A percentile compares a stretch with the other conserved stretches of the same genome.
phyloP scores from a whole-genome alignment of 2,888 invertebrate genomes.

The Cordilura impudica region DNA sequence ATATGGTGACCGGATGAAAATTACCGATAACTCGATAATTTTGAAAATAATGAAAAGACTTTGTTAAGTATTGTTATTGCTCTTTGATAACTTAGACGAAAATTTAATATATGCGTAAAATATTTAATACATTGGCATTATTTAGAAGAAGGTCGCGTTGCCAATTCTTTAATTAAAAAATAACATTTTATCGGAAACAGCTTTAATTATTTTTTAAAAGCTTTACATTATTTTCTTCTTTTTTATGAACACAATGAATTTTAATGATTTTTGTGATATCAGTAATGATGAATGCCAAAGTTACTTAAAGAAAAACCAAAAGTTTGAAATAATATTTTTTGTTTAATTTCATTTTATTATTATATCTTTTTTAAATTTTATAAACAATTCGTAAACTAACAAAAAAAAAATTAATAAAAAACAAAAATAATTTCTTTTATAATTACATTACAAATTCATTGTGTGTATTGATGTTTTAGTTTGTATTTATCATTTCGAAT shows the following conservation, averaged over 20 bases:
- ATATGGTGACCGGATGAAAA: too few relatives aligned
- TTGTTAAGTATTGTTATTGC: too few relatives aligned
- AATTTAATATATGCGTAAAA: too few relatives aligned
- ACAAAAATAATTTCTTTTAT: constrained; percentile 55
- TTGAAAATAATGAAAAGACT: too few relatives aligned
- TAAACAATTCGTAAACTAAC: constrained; percentile 61
- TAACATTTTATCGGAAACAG: too few relatives aligned
- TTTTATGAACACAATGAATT: constrained; percentile 72
- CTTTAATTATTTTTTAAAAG: not conserved
- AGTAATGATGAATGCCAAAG: constrained; percentile 40
- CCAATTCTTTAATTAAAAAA: too few relatives aligned
- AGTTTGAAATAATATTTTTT: constrained; percentile 61
- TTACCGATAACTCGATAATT: too few relatives aligned
- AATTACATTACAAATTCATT: constrained; percentile 74
- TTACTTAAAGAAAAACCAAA: constrained; percentile 64
- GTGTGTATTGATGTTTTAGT: constrained; percentile 65
- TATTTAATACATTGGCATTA: too few relatives aligned
- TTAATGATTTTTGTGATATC: constrained; percentile 54
- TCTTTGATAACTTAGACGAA: too few relatives aligned
- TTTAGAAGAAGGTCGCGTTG: too few relatives aligned
- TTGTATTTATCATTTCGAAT: constrained; percentile 38
- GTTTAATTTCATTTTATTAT: constrained; percentile 64
- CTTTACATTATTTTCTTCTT: constrained; percentile 53
- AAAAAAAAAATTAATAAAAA: constrained; percentile 44
- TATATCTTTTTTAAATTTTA: constrained; percentile 57